A percentile compares a stretch with the other conserved stretches of the same genome.
Evolutionary conservation across 2,113 vertebrate species (phyloP).

Genomic region (Geococcyx californianus): DNA sequence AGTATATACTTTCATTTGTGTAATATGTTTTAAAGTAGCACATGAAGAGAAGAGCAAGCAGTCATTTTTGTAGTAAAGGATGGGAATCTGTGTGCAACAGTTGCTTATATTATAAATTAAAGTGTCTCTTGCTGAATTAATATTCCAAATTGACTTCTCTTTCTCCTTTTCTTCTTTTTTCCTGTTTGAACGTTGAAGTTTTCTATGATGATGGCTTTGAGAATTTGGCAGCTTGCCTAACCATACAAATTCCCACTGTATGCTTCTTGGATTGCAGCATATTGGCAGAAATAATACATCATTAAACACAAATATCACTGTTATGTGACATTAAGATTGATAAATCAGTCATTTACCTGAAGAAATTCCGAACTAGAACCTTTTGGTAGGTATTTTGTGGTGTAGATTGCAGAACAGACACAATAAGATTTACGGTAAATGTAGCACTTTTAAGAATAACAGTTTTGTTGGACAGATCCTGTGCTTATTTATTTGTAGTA

Average conservation of each 20-base stretch:
- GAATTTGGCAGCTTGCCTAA: constrained; percentile 40
- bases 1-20: background rate
- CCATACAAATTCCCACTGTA: background rate
- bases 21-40: background rate
- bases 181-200: background rate
- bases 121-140: background rate
- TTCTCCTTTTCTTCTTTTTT: background rate
- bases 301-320: constrained; percentile 33
- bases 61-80: background rate
- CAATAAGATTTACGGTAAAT: background rate
- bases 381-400: background rate
- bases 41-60: background rate
- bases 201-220: background rate
- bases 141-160: background rate
- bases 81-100: background rate
- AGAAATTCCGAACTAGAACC: background rate
- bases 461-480: background rate
- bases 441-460: background rate
- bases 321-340: background rate
- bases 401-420: background rate
- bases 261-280: background rate
- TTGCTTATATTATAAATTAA: background rate
- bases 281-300: background rate
- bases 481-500: background rate
- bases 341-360: background rate